Conservation (phyloP, 2,113 vertebrate genomes). For the Cynocephalus volans region DNA sequence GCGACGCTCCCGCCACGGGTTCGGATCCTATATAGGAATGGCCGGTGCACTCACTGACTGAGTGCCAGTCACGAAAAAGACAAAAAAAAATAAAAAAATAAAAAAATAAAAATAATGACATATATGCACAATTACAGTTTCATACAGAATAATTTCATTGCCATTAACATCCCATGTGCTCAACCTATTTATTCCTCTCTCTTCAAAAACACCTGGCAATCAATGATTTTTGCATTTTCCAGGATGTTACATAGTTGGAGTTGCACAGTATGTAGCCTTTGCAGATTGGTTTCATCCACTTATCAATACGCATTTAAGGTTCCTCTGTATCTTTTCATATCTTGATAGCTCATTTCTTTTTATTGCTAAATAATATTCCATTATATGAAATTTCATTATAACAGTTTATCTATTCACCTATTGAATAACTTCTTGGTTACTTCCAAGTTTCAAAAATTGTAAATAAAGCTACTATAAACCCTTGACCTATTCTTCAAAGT, state of each 20-base stretch:
- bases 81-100: no score
- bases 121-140: background rate
- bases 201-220: background rate
- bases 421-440: background rate
- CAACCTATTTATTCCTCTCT: no score
- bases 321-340: background rate
- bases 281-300: background rate
- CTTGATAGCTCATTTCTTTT: background rate
- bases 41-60: no score
- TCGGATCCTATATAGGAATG: no score
- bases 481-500: no score
- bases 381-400: background rate
- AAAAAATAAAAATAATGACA: no score
- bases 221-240: background rate
- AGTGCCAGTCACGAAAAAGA: no score
- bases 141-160: background rate
- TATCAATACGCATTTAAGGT: background rate
- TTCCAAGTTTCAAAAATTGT: background rate
- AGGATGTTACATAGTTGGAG: background rate
- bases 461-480: background rate
- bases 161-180: background rate
- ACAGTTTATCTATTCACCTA: background rate
- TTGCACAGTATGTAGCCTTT: background rate
- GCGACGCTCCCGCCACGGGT: no score
- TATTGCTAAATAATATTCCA: background rate